Conservation (phyloP, 2,797 vertebrate genomes). For the Tenualosa thibaudeaui region DNA sequence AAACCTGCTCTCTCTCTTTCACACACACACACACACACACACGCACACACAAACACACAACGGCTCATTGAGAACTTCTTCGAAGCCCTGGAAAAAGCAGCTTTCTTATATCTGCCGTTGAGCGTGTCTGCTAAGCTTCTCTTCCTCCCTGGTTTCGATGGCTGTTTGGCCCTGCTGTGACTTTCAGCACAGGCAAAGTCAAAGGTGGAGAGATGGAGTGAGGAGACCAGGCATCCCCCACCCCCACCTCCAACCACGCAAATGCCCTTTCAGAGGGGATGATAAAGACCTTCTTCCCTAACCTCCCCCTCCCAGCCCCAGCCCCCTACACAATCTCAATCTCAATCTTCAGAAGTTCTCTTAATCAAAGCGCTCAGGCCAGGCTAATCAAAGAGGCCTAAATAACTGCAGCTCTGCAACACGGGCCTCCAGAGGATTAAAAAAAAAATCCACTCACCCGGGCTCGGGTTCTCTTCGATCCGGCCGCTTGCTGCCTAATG, state of each 20-base stretch:
- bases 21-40: conserved; percentile 27
- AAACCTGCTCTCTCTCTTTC: no score
- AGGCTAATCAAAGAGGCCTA: conserved; percentile 97
- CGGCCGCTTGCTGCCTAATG: conserved; percentile 84
- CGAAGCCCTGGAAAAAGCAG: not conserved
- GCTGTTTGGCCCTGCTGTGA: conserved; percentile 33
- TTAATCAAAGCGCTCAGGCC: conserved; percentile 93
- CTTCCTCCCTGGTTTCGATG: not conserved
- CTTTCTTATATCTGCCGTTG: conserved; percentile 37
- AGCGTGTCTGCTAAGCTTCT: conserved; percentile 49
- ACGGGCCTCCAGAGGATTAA: conserved; percentile 90
- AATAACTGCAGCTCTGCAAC: conserved; percentile 94
- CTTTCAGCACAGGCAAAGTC: conserved; percentile 66
- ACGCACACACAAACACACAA: conserved; percentile 42
- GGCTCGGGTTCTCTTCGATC: conserved; percentile 92
- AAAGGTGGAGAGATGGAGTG: conserved; percentile 46
- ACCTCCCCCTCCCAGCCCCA: conserved; percentile 36
- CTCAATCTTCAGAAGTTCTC: conserved; percentile 89
- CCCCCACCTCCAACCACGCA: conserved; percentile 60
- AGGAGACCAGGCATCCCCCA: conserved; percentile 67
- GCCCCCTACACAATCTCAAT: conserved; percentile 60
- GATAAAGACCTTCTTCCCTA: conserved; percentile 10
- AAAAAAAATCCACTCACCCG: conserved; percentile 93
- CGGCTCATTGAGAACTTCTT: not conserved
- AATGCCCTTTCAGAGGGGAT: conserved; percentile 1